These are phyloP conservation scores for Okapia johnstoni DNA, from an alignment of 2,113 vertebrate species.

Conservation along the genomic window DNA sequence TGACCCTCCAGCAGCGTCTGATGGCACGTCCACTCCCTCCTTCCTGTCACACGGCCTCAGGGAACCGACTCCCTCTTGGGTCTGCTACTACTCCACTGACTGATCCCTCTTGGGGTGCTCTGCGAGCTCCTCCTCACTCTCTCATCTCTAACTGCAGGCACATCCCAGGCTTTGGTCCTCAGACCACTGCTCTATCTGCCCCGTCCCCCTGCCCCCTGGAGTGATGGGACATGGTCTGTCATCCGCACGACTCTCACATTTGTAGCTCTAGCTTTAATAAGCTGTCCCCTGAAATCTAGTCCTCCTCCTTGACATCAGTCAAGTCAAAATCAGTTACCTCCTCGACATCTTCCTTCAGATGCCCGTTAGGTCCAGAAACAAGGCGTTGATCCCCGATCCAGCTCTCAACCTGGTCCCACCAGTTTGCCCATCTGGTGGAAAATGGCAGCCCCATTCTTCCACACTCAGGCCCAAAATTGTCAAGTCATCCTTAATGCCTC, in stretches of 20 bases:
- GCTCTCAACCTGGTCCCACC: background rate
- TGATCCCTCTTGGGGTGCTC: background rate
- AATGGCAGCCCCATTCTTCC: background rate
- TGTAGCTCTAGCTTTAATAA: background rate
- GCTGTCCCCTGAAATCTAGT: background rate
- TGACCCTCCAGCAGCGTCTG: background rate
- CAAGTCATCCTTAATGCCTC: background rate
- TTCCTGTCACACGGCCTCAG: background rate
- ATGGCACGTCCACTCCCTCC: background rate
- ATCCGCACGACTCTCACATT: background rate
- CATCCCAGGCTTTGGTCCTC: background rate
- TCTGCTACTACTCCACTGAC: background rate
- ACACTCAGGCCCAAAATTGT: background rate
- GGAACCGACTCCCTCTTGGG: background rate
- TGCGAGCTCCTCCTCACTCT: background rate
- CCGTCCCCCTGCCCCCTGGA: too few relatives aligned
- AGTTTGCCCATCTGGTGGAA: background rate
- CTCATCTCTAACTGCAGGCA: background rate
- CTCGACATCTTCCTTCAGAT: background rate
- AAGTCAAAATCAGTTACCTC: background rate
- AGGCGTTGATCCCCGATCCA: background rate
- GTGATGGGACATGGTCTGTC: background rate
- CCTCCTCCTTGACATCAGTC: background rate
- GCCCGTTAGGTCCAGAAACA: background rate
- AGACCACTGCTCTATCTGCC: background rate